phyloP scores from a whole-genome alignment of 1,140 invertebrate genomes.

The Globodera rostochiensis region DNA sequence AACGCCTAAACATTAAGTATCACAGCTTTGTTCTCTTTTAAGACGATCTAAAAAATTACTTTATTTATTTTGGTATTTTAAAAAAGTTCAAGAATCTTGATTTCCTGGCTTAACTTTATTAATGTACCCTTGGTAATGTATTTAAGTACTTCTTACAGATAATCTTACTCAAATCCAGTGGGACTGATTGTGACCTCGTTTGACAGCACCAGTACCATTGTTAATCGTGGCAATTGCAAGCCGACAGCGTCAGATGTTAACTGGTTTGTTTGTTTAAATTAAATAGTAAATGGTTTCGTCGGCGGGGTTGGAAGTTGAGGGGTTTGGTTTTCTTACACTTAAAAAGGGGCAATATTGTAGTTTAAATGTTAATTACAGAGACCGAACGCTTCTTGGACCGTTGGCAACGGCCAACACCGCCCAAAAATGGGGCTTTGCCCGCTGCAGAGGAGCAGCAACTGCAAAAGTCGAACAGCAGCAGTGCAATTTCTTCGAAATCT shows the following conservation, averaged over 20 bases:
- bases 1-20: too few relatives aligned
- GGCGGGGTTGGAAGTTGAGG: too few relatives aligned
- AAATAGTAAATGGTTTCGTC: too few relatives aligned
- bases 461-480: slow-evolving; percentile 20
- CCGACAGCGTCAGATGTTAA: slow-evolving; percentile 10
- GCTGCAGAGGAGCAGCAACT: background rate
- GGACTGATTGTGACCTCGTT: background rate
- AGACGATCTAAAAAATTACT: background rate
- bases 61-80: background rate
- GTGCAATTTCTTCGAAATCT: slow-evolving; percentile 14
- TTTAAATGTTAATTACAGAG: slow-evolving; percentile 7
- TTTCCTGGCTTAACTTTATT: background rate
- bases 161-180: background rate
- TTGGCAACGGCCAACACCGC: slow-evolving; percentile 26
- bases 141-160: background rate
- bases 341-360: too few relatives aligned
- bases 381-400: slow-evolving; percentile 19
- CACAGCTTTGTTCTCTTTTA: background rate
- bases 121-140: too few relatives aligned
- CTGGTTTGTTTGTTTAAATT: background rate
- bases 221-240: background rate
- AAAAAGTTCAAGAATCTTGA: background rate
- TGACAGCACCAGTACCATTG: background rate
- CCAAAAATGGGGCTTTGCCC: slow-evolving; percentile 18
- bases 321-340: too few relatives aligned